A percentile compares a stretch with the other conserved stretches of the same genome.
phyloP scores from a whole-genome alignment of 2,888 invertebrate genomes.

The Actias luna region DNA sequence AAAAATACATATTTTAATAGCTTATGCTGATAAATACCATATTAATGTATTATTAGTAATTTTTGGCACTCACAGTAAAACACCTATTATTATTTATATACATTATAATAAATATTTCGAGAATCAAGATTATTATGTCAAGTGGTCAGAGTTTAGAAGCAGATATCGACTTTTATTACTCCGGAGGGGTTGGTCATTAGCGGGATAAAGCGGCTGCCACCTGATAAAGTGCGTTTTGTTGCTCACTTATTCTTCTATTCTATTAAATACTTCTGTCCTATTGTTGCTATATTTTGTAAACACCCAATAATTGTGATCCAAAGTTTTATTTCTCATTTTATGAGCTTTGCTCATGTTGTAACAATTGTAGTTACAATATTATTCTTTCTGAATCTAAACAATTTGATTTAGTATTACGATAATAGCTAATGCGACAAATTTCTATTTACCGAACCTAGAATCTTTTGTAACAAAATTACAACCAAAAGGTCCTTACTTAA shows the following conservation, averaged over 20 bases:
- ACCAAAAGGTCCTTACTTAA: too few species aligned
- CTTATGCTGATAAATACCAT: too few species aligned
- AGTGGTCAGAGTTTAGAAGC: constrained; percentile 47
- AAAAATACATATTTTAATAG: too few species aligned
- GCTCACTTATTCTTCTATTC: constrained; percentile 71
- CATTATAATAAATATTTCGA: constrained; percentile 25
- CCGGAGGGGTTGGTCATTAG: constrained; percentile 80
- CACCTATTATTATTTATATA: too few species aligned
- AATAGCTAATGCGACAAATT: too few species aligned
- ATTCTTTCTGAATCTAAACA: background rate
- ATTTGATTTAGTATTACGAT: too few species aligned
- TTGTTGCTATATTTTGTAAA: constrained; percentile 2
- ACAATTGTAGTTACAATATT: background rate
- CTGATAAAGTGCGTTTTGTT: constrained; percentile 82
- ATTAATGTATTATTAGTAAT: too few species aligned
- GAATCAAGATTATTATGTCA: constrained; percentile 50
- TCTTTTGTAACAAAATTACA: too few species aligned
- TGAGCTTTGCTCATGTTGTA: background rate
- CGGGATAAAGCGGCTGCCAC: constrained; percentile 79
- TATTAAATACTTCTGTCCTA: constrained; percentile 31
- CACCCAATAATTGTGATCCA: background rate
- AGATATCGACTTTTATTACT: constrained; percentile 80
- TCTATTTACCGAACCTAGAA: too few species aligned
- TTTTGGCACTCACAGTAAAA: too few species aligned
- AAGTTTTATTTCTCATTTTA: background rate